Conservation (phyloP, 2,797 vertebrate genomes). For the Simalia tracyae region DNA sequence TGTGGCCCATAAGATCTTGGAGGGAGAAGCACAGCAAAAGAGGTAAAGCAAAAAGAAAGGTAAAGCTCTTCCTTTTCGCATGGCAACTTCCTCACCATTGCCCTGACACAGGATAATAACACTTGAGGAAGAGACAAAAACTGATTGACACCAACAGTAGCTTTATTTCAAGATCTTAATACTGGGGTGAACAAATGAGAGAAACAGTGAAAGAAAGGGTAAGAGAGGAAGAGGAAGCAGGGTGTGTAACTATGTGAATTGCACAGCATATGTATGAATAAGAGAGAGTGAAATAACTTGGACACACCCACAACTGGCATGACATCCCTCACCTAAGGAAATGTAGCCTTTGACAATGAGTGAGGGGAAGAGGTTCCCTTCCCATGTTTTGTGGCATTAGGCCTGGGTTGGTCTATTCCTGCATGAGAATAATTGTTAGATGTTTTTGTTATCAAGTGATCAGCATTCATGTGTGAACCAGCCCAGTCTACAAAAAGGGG, state of each 20-base stretch:
- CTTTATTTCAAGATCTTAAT: not conserved
- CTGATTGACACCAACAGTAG: not conserved
- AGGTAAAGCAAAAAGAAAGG: not conserved
- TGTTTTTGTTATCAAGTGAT: not conserved
- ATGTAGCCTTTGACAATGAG: not conserved
- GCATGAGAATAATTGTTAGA: not conserved
- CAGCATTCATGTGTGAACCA: not conserved
- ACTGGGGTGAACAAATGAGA: not conserved
- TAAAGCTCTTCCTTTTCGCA: not conserved
- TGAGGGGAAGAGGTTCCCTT: not conserved
- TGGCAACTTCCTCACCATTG: not conserved
- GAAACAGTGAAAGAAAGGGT: not conserved
- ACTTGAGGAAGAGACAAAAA: not conserved
- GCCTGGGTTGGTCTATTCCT: not conserved
- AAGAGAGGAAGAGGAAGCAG: not conserved
- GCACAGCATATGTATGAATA: not conserved
- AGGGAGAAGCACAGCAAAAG: too few relatives aligned
- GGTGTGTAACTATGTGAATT: not conserved
- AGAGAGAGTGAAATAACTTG: not conserved
- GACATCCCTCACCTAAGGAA: not conserved
- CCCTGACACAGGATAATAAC: not conserved
- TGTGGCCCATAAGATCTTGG: too few relatives aligned
- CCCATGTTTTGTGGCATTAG: not conserved
- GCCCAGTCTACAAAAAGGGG: not conserved
- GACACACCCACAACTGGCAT: not conserved